phyloP scores from a whole-genome alignment of 2,113 vertebrate genomes.

The Lepidothrix coronata region DNA sequence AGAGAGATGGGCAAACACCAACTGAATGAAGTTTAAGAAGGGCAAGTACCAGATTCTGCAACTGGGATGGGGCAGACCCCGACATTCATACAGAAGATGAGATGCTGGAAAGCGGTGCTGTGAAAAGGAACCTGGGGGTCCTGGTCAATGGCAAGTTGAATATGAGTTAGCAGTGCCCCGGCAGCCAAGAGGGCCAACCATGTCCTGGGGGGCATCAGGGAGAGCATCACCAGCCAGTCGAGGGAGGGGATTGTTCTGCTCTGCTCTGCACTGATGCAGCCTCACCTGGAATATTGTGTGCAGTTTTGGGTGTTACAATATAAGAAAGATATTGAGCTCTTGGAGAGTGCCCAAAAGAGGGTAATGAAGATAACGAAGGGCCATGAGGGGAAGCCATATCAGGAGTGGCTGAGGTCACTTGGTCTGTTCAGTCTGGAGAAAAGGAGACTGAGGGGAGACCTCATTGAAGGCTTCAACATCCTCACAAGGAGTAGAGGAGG shows the following conservation, averaged over 20 bases:
- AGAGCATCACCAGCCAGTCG: accelerated
- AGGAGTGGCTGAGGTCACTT: background rate
- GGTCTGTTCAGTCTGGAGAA: background rate
- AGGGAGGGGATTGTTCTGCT: accelerated
- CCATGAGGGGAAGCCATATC: background rate
- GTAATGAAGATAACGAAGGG: background rate
- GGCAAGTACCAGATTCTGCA: background rate
- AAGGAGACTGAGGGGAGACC: background rate
- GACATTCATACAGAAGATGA: background rate
- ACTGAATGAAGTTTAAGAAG: accelerated
- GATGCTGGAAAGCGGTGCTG: background rate
- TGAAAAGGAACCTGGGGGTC: background rate
- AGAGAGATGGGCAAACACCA: background rate
- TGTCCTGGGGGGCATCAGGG: background rate
- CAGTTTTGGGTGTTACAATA: background rate
- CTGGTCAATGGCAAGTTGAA: accelerated
- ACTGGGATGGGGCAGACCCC: accelerated
- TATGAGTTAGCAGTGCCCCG: background rate
- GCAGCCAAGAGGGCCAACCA: accelerated
- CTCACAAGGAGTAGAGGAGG: accelerated
- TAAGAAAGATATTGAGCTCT: background rate
- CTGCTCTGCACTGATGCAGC: accelerated
- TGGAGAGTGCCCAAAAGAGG: background rate
- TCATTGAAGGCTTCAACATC: background rate
- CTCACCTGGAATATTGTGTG: accelerated